Percentiles rank a stretch among this genome's conserved stretches.
Evolutionary conservation across 2,113 vertebrate species (phyloP).

Genomic region (Xenopus borealis): DNA sequence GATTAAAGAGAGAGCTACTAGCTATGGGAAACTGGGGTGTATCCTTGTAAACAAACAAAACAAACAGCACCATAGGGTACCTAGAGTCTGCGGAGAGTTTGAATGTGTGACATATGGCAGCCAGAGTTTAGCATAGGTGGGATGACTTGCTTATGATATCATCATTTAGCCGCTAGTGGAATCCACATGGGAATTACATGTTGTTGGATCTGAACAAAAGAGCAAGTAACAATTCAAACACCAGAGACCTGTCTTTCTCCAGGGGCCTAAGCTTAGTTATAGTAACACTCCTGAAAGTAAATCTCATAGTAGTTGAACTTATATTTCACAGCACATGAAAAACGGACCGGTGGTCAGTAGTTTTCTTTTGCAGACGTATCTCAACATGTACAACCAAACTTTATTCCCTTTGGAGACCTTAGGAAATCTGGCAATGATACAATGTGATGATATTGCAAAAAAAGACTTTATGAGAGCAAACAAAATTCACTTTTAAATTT

Average conservation of each 20-base stretch:
- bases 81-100: background rate
- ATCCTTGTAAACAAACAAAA: slow-evolving; percentile 19
- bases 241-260: slow-evolving; percentile 31
- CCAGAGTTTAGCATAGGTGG: slow-evolving; percentile 22
- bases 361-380: too few species aligned
- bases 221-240: slow-evolving; percentile 34
- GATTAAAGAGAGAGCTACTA: slow-evolving; percentile 27
- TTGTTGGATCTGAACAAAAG: slow-evolving; percentile 9
- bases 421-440: too few species aligned
- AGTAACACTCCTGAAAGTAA: slow-evolving; percentile 11
- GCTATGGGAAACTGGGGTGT: slow-evolving; percentile 3
- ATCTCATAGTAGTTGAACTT: slow-evolving; percentile 16
- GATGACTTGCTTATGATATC: slow-evolving; percentile 25
- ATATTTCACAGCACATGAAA: background rate
- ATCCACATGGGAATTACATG: slow-evolving; percentile 21
- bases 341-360: too few species aligned
- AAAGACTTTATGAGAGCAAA: too few species aligned
- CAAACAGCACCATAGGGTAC: background rate
- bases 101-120: slow-evolving; percentile 20
- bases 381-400: too few species aligned
- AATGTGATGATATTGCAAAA: too few species aligned
- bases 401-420: too few species aligned
- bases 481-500: too few species aligned
- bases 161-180: slow-evolving; percentile 29
- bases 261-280: slow-evolving; percentile 14